Base-by-base conservation (phyloP, 2,888 invertebrate genomes). In the Cantharis flavilabris region DNA sequence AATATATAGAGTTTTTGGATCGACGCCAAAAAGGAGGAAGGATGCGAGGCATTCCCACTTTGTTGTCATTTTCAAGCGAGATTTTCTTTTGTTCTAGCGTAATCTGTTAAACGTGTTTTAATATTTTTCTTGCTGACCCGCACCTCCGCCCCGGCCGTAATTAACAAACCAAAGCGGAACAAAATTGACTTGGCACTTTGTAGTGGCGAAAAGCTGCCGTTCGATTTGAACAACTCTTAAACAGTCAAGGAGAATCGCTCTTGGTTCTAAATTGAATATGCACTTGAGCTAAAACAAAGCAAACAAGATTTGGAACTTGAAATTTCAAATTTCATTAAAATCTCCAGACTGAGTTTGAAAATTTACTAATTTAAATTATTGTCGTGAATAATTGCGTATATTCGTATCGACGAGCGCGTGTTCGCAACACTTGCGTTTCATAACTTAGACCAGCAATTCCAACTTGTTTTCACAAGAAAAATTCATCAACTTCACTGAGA, bases 211-310 rank as follows among this genome's bases (percentile, higher is more conserved):
- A 67, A 23, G 65, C 65, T 67, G 20, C 26, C 26, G 23, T 67
- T 23, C 65, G n/a, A 26, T 13, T 26, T 67, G 20, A 67, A 67
- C 65, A 67, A 67, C 65, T 23, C 65, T 67, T 67, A 23, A 67
- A 13, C 26, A 67, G 65, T 67, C 65, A 23, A 67, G n/a, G 26
- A 67, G 65, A 7, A 3, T n/a, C 20, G 23, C 65, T 23, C 65
- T 23, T 23, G 23, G 13, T 67, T 67, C 65, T 5, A 67, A 67
- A 67, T 67, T 18, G 65, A 67, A 67, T 67, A 67, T 67, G n/a
- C 65, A 67, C 65, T 67, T 67, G 26, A 67, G 65, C 23, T 67
- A 67, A 67, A 67, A 67, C 65, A 67, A 67, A 67, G 23, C 65
- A 67, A 67, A 67, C 65, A 67, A 67, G 65, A 67, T 67, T 26